phyloP scores from a whole-genome alignment of 1,140 invertebrate genomes.

The Zophobas atratus region DNA sequence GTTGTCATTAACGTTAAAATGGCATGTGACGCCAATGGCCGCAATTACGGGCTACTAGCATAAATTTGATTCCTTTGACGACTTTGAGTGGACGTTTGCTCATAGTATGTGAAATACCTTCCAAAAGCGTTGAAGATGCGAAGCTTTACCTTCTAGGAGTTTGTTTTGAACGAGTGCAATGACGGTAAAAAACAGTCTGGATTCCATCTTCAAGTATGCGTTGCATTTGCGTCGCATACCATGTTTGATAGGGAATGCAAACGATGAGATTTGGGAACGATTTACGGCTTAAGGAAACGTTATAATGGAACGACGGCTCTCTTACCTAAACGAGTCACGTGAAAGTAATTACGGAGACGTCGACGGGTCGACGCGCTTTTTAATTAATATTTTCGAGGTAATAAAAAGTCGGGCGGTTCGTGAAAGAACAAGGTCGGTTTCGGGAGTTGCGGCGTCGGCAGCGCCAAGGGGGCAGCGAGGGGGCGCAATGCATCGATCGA shows the following conservation, averaged over 20 bases:
- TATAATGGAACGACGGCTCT: conserved; percentile 54
- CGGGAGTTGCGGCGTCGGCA: neutral
- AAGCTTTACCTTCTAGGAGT: no score
- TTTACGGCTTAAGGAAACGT: conserved; percentile 41
- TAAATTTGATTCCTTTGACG: no score
- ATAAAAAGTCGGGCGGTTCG: conserved; percentile 52
- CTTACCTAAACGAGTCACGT: conserved; percentile 59
- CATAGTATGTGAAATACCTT: no score
- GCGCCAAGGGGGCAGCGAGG: conserved; percentile 28
- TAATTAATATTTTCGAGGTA: conserved; percentile 60
- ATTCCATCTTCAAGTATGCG: conserved; percentile 13
- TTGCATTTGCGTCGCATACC: conserved; percentile 24
- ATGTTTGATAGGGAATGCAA: conserved; percentile 46
- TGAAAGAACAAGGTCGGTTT: conserved; percentile 38
- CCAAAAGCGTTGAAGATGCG: no score
- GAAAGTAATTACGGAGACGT: conserved; percentile 58
- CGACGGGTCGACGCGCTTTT: conserved; percentile 49
- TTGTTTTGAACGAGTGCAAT: no score
- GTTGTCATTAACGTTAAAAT: no score
- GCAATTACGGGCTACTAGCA: no score
- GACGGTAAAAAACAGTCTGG: neutral
- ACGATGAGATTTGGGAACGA: conserved; percentile 48
- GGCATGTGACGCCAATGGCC: no score
- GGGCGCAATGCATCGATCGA: conserved; percentile 35
- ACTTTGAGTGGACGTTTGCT: no score